These are phyloP conservation scores for Onthophagus taurus DNA, from an alignment of 1,140 invertebrate genomes.

Conservation along the genomic window DNA sequence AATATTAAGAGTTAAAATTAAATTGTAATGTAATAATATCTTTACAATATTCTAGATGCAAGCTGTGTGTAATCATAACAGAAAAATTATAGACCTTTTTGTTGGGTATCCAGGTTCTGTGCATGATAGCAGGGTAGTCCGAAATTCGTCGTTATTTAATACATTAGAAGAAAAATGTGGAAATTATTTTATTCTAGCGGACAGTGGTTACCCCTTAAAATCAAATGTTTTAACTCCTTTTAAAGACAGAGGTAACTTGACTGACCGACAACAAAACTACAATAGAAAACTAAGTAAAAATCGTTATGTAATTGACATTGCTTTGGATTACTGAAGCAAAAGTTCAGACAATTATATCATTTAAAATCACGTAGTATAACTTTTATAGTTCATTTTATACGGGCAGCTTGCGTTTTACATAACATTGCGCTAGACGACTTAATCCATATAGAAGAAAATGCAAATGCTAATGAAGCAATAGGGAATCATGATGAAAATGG, in stretches of 20 bases:
- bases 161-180: slow-evolving; percentile 19
- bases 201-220: slow-evolving; percentile 22
- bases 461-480: neutral
- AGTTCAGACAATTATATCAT: slow-evolving; percentile 16
- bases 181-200: slow-evolving; percentile 20
- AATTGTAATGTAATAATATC: no score
- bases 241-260: slow-evolving; percentile 10
- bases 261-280: slow-evolving; percentile 7
- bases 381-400: slow-evolving; percentile 14
- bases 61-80: neutral
- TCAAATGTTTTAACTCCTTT: slow-evolving; percentile 9
- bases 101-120: neutral
- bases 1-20: no score
- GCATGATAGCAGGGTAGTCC: slow-evolving; percentile 22
- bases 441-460: neutral
- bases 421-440: slow-evolving; percentile 8
- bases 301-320: slow-evolving; percentile 18
- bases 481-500: neutral
- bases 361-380: slow-evolving; percentile 15
- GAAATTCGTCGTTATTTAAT: slow-evolving; percentile 17
- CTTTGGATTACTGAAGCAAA: slow-evolving; percentile 16
- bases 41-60: no score
- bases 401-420: slow-evolving; percentile 19
- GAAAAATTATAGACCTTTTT: neutral
- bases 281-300: slow-evolving; percentile 14